phyloP scores from a whole-genome alignment of 2,113 vertebrate genomes.

The Brevimyrus niger region DNA sequence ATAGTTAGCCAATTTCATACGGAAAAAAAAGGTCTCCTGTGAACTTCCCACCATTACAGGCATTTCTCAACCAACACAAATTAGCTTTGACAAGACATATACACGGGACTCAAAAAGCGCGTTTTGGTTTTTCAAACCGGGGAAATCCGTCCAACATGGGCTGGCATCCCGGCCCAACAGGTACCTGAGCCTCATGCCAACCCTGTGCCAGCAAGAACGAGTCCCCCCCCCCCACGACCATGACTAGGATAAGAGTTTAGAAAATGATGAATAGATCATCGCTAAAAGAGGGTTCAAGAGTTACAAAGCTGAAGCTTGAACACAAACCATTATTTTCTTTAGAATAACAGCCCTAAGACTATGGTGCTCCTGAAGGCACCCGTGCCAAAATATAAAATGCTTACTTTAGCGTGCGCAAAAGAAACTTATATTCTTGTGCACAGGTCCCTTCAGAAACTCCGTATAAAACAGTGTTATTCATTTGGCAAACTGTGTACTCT shows the following conservation, averaged over 20 bases:
- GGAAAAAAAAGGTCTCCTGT: not conserved
- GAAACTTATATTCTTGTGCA: too few species aligned
- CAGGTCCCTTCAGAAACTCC: too few species aligned
- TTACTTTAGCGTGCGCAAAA: too few species aligned
- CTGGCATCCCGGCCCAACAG: not conserved
- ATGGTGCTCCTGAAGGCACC: not conserved
- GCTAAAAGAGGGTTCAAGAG: not conserved
- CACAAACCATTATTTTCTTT: not conserved
- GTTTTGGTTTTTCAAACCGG: not conserved
- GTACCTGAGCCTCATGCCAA: not conserved
- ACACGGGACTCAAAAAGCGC: not conserved
- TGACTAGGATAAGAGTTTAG: not conserved
- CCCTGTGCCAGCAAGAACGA: not conserved
- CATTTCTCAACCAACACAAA: not conserved
- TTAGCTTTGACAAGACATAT: not conserved
- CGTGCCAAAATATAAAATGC: too few species aligned
- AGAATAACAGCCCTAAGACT: not conserved
- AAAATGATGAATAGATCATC: not conserved
- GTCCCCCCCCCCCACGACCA: not conserved
- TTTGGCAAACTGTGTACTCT: not conserved
- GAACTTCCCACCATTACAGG: not conserved
- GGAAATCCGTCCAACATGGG: not conserved
- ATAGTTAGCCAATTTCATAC: not conserved
- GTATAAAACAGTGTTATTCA: not conserved
- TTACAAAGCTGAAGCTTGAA: not conserved